phyloP scores from a whole-genome alignment of 1,140 invertebrate genomes.

The Nephotettix cincticeps region DNA sequence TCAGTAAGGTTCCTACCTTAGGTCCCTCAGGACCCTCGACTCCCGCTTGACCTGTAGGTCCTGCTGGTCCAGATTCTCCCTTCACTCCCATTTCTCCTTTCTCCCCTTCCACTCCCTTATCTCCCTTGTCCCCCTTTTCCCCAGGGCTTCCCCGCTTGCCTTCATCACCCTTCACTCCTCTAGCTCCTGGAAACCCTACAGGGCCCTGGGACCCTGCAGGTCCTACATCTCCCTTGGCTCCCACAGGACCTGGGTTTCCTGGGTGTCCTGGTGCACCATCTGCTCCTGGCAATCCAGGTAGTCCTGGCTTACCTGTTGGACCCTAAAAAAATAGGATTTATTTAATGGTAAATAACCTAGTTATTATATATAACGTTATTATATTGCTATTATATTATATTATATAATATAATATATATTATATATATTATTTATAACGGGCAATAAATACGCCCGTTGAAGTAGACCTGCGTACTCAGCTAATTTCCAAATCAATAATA shows the following conservation, averaged over 20 bases:
- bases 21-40: conserved; percentile 82
- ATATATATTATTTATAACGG: no score
- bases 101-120: conserved; percentile 69
- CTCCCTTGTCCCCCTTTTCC: conserved; percentile 66
- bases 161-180: conserved; percentile 75
- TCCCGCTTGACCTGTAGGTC: conserved; percentile 64
- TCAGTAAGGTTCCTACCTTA: conserved; percentile 64
- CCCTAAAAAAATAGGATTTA: no score
- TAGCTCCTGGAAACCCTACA: conserved; percentile 70
- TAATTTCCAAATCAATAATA: no score
- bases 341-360: no score
- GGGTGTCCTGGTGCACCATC: conserved; percentile 71
- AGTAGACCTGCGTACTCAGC: no score
- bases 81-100: conserved; percentile 73
- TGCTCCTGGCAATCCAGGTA: conserved; percentile 69
- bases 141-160: conserved; percentile 67
- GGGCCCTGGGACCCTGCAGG: conserved; percentile 65
- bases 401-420: no score
- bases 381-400: no score
- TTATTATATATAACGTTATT: no score
- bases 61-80: conserved; percentile 69
- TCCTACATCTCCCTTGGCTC: conserved; percentile 66
- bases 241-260: conserved; percentile 66
- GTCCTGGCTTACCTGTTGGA: conserved; percentile 68
- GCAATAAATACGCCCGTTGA: no score